These are phyloP conservation scores for Carcharodon carcharias DNA, from an alignment of 2,797 vertebrate species.

Conservation along the genomic window DNA sequence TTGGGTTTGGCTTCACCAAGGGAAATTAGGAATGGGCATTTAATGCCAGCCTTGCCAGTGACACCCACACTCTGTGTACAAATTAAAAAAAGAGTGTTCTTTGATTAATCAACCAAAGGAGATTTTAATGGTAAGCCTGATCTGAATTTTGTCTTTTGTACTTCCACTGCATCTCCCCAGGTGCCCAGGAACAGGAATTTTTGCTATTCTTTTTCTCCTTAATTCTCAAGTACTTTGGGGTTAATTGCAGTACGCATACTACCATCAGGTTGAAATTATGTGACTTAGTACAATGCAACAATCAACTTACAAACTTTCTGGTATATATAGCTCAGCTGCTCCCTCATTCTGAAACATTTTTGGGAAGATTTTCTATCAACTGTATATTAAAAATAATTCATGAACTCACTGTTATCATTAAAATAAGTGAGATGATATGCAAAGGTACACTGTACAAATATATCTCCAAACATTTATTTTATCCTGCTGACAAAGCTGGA, in stretches of 20 bases:
- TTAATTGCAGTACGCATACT: background rate
- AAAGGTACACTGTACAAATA: too few relatives aligned
- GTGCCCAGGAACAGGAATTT: background rate
- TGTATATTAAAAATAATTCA: background rate
- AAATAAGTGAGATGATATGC: background rate
- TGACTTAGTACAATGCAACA: background rate
- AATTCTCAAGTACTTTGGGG: background rate
- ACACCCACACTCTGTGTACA: too few relatives aligned
- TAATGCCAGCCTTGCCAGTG: too few relatives aligned
- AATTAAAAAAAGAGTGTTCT: background rate
- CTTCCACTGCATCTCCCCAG: background rate
- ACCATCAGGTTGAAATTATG: background rate
- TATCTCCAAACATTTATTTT: background rate
- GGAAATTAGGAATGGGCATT: too few relatives aligned
- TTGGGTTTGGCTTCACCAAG: too few relatives aligned
- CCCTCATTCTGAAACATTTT: background rate
- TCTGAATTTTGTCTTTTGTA: background rate
- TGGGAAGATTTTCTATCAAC: background rate
- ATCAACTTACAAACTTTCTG: background rate
- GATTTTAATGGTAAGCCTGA: background rate
- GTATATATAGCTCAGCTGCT: background rate
- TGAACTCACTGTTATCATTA: background rate
- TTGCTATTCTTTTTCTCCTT: background rate
- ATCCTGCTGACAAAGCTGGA: background rate
- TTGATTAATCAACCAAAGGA: background rate